Conservation (phyloP, 2,888 invertebrate species). For the Macaria notata region DNA sequence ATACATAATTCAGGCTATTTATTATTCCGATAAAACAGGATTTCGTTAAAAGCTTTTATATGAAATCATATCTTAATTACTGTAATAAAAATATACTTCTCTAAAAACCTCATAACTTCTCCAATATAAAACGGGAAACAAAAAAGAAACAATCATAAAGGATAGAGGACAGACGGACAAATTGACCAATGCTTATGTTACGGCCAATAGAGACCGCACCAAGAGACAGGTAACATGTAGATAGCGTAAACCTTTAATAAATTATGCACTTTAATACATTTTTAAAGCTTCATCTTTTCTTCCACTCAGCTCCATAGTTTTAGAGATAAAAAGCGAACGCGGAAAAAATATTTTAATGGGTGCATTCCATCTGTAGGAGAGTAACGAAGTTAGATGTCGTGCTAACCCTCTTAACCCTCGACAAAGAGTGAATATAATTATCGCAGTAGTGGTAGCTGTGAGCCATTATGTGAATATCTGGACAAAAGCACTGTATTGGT, state of each 20-base stretch:
- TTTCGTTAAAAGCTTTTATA: conserved; percentile 69
- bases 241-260: conserved; percentile 61
- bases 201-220: conserved; percentile 52
- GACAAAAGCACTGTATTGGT: conserved; percentile 64
- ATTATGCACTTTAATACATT: conserved; percentile 64
- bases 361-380: conserved; percentile 37
- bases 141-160: conserved; percentile 69
- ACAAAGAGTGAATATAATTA: conserved; percentile 58
- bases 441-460: conserved; percentile 45
- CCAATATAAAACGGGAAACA: conserved; percentile 65
- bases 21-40: conserved; percentile 47
- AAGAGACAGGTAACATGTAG: conserved; percentile 44
- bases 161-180: conserved; percentile 61
- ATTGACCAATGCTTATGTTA: conserved; percentile 65
- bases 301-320: conserved; percentile 38
- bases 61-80: conserved; percentile 76
- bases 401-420: conserved; percentile 55
- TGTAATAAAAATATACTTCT: conserved; percentile 72
- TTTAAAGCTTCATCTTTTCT: conserved; percentile 46
- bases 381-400: conserved; percentile 48
- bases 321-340: conserved; percentile 47
- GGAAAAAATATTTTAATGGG: conserved; percentile 46
- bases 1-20: conserved; percentile 23
- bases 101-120: conserved; percentile 70
- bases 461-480: conserved; percentile 64